Evolutionary conservation across 1,140 invertebrate species (phyloP), one percentile per base, ranked within the genome.

Genomic region (Danaus plexippus): DNA sequence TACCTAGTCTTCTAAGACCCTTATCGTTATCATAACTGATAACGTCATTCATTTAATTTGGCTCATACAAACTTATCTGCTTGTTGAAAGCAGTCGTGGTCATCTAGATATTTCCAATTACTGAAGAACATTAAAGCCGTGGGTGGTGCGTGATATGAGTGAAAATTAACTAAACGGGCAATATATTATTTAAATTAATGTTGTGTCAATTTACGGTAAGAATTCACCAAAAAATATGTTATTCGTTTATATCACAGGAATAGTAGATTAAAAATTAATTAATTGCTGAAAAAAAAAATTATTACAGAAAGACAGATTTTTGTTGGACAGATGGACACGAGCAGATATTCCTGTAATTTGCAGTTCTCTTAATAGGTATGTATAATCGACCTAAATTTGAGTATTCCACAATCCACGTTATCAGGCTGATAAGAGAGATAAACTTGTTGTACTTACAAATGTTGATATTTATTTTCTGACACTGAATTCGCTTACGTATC

Each of bases 351-450:
- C 54, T 53, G 47, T 59, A 59, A 52, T 66, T 63, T 69, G 67
- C 65, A 69, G 60, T 65, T 69, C 59, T 57, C 47, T 64, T 64
- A 71, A 66, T 64, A 75, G 68, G 71, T 80, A 73, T 47, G 75
- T 66, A 63, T 52, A 55, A 66, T 50, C 82, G 82, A 84, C 82
- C 82, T 75, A 82, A 85, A 84, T 85, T 77, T 64, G 71, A 66
- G 68, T 75, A 69, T 71, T 58, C 73, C 67, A 77, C 68, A 71
- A 77, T 68, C 67, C 67, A 66, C 64, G 73, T 81, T 86, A 86
- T 86, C 83, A 74, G 67, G 54, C 64, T 70, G 83, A 86, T 86
- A 86, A 81, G 64, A 69, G 71, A 76, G 83, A 86, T 84, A 84
- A 84, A 81, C 75, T 70, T 77, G 77, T 75, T 75, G 58, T 68